These are phyloP conservation scores for Gallirallus australis DNA, from an alignment of 2,797 vertebrate species.

Conservation along the genomic window DNA sequence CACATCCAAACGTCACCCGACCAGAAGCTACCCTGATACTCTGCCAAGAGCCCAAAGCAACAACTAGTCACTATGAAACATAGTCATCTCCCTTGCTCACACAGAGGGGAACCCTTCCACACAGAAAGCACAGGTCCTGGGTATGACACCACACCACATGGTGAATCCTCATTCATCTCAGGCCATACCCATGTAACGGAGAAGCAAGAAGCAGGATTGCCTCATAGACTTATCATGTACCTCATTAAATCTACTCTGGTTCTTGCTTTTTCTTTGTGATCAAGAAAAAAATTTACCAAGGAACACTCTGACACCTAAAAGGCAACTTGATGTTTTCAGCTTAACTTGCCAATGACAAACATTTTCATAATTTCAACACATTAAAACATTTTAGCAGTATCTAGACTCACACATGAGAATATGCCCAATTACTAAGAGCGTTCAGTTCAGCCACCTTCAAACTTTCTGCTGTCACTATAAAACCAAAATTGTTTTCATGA, in stretches of 20 bases:
- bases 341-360: neutral
- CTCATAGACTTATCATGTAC: fast-evolving
- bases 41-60: conserved; percentile 25
- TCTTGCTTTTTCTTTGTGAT: neutral
- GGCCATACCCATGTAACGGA: fast-evolving
- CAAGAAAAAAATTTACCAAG: neutral
- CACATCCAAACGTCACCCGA: neutral
- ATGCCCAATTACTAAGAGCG: neutral
- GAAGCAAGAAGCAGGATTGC: neutral
- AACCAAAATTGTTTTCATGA: neutral
- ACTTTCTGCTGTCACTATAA: neutral
- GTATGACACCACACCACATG: neutral
- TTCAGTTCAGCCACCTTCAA: neutral
- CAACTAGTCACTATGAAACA: neutral
- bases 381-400: neutral
- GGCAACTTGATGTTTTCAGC: neutral
- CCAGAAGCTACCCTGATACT: neutral
- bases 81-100: neutral
- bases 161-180: neutral
- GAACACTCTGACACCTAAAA: neutral
- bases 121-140: neutral
- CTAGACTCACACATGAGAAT: neutral
- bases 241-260: neutral
- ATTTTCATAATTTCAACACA: neutral
- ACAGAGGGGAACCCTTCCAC: neutral